These are phyloP conservation scores for Eupithecia vulgata DNA, from an alignment of 2,888 invertebrate species.

Conservation along the genomic window DNA sequence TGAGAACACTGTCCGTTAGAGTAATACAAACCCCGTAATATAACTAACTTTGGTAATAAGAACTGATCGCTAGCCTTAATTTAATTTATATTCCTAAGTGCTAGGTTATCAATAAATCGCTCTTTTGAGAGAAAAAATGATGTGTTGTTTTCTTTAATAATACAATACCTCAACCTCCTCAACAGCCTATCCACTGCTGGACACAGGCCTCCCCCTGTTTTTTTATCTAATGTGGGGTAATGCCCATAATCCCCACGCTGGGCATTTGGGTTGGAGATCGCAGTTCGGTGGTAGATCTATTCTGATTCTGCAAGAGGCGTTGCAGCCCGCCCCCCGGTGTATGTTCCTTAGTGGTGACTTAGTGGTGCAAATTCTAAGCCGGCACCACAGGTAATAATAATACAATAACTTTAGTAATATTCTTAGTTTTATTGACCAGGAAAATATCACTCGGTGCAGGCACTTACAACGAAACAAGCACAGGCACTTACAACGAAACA, in stretches of 20 bases:
- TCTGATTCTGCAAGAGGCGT: no score
- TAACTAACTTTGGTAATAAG: conserved; percentile 71
- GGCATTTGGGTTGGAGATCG: no score
- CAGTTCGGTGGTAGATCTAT: no score
- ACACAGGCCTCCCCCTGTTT: no score
- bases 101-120: conserved; percentile 82
- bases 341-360: no score
- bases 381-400: no score
- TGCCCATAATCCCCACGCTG: no score
- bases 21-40: conserved; percentile 21
- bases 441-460: conserved; percentile 23
- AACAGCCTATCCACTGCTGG: no score
- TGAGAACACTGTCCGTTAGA: conserved; percentile 3
- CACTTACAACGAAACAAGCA: conserved; percentile 1
- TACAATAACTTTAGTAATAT: conserved; percentile 8
- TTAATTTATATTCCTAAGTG: conserved; percentile 80
- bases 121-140: conserved; percentile 82
- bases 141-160: conserved; percentile 65
- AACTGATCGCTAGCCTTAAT: conserved; percentile 83
- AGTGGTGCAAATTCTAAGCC: no score
- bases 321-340: no score
- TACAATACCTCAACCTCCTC: neutral
- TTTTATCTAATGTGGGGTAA: no score
- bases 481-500: neutral
- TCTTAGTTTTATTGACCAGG: conserved; percentile 41